These are phyloP conservation scores for Fragum fragum DNA, from an alignment of 2,888 invertebrate species.

Conservation along the genomic window DNA sequence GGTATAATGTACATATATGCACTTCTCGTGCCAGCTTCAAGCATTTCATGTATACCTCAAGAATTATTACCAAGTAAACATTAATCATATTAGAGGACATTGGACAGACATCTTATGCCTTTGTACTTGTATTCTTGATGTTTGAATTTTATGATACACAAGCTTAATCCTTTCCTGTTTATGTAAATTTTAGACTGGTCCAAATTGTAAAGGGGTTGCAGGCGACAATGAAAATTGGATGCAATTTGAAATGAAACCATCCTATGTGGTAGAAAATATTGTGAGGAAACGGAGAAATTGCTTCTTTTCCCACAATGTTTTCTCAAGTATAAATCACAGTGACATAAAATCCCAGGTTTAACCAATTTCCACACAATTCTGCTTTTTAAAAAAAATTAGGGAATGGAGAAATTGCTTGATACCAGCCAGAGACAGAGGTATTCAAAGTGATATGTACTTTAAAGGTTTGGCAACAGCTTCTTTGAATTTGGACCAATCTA, in stretches of 20 bases:
- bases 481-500: too few relatives aligned
- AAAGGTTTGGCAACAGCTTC: too few relatives aligned
- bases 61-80: constrained; percentile 5
- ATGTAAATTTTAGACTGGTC: neutral
- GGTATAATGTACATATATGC: constrained; percentile 47
- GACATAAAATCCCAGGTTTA: too few relatives aligned
- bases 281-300: neutral
- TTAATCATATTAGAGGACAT: neutral
- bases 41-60: constrained; percentile 34
- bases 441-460: too few relatives aligned
- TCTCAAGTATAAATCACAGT: neutral
- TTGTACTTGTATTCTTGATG: too few relatives aligned
- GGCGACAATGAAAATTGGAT: neutral
- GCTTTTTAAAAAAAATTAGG: too few relatives aligned
- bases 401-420: too few relatives aligned
- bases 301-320: neutral
- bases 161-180: neutral
- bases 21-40: constrained; percentile 43
- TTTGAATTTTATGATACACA: neutral
- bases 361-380: too few relatives aligned
- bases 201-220: neutral
- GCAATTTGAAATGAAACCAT: neutral
- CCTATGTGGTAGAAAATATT: neutral
- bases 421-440: too few relatives aligned
- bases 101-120: too few relatives aligned